Base-by-base conservation (phyloP, 2,888 invertebrate species). In the Ormyrus labotus region DNA sequence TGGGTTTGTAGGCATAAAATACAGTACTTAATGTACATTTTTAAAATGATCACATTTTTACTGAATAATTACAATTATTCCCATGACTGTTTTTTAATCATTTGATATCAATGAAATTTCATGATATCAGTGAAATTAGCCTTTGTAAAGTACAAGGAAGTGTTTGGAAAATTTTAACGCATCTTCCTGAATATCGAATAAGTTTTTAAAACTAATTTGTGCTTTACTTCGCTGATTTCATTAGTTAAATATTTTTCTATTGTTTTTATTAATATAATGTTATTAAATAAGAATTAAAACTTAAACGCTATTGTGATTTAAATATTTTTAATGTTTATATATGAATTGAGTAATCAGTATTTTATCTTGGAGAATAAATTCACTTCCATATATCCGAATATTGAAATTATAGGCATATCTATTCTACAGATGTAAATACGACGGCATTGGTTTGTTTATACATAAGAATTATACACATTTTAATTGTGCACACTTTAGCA, bases 21-120 rank as follows among this genome's bases (percentile, higher is more conserved):
- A 34, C 34, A 34, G 34, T 34, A 34, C 4, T 34, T 34, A 34
- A 34, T 34, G 34, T 34, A 4, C 34, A 34, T 34, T 45, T 68
- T 45, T 7, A 9, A 69, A 58, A 5, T 9, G 13, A 48, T 34
- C 9, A 48, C 34, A 11, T 48, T 48, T 58, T 69, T 48, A 69
- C 10, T 55, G 2, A 5, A 50, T 50, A 13, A 68, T 55, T 68
- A 55, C 55, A 13, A 63, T 63, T 47, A 65, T 34, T 47, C 57
- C 50, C 57, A 65, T 58, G 65, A 58, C 65, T 69, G n/a, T 63
- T 76, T 76, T 58, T 48, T 45, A 63, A 60, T 60, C 61, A 50
- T 13, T 5, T 53, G 47, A 68, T 61, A 67, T 75, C 74, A 53
- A 58, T 34, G 34, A 68, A 6, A 60, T 63, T 53, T 74, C 64